Base-by-base conservation (phyloP, 2,113 vertebrate species). In the Merops nubicus region DNA sequence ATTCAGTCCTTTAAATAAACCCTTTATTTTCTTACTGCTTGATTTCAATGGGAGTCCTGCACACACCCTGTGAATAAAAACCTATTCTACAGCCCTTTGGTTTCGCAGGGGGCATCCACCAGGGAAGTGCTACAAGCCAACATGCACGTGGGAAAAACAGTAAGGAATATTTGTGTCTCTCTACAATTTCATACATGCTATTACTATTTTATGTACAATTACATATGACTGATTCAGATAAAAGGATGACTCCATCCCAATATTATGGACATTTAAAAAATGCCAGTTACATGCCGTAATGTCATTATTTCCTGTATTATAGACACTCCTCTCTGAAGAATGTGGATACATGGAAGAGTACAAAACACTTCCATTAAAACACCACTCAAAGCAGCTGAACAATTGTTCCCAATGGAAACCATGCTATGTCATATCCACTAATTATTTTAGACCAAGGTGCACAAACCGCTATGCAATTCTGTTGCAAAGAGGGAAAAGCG, bases 261-360 rank as follows among this genome's bases (percentile, higher is more conserved):
- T n/a, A 89, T 81, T 64, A 93, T 2, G 16, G 69, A 60, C 76
- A 92, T 84, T 96, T 29, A 81, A 95, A 91, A 87, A 84, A 93
- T 84, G 80, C 85, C 95, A 91, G 23, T 81, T 92, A 51, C 47
- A 17, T 75, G 68, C 72, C 2, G 5, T 54, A 73, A 72, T 20
- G 74, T 69, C 84, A 78, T n/a, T 69, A 33, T 85, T 91, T 96
- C 88, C 93, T 77, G 76, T 23, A 33, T 25, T 76, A 70, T 18
- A 77, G 88, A 70, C 92, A 92, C 92, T 94, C 93, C 88, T 93
- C 78, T 43, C 77, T 18, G 50, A 93, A 93, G 79, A 93, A 95
- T 47, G 88, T 74, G 47, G 56, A 57, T 56, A 83, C 75, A 81
- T 33, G 50, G 68, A 83, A 90, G 63, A 68, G 28, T 34, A 89